phyloP scores from a whole-genome alignment of 2,888 invertebrate species.

The Eupithecia pulchellata region DNA sequence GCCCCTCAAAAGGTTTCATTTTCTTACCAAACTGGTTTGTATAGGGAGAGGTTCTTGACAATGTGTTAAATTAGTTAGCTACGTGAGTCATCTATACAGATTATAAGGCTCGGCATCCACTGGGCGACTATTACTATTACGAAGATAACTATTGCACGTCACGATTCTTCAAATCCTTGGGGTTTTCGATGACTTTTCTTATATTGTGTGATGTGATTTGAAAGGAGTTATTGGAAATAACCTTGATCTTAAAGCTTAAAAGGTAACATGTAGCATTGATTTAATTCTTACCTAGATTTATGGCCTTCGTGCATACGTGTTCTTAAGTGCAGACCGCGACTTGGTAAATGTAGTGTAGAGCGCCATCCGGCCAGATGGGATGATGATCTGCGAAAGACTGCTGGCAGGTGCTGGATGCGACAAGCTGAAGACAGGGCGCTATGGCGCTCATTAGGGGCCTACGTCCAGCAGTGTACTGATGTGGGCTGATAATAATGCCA shows the following conservation, averaged over 20 bases:
- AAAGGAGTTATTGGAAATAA: background rate
- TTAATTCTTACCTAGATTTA: background rate
- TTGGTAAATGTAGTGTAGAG: no score
- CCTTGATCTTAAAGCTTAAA: background rate
- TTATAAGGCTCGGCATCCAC: conserved; percentile 36
- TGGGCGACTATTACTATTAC: no score
- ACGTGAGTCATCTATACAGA: conserved; percentile 70
- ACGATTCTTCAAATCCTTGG: background rate
- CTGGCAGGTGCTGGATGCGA: no score
- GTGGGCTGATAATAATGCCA: no score
- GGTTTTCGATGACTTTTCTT: background rate
- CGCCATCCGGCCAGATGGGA: no score
- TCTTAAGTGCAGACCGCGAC: no score
- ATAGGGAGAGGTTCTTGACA: conserved; percentile 57
- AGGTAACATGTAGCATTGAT: background rate
- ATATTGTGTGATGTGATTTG: no score
- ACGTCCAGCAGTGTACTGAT: no score
- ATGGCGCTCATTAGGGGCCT: no score
- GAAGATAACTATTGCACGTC: background rate
- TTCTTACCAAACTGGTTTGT: conserved; percentile 58
- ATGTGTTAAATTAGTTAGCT: conserved; percentile 71
- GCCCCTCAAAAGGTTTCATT: conserved; percentile 56
- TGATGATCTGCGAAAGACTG: no score
- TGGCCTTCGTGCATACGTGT: background rate
- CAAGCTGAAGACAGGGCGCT: no score